Percentiles rank a stretch among this genome's conserved stretches.
Evolutionary conservation across 2,888 invertebrate species (phyloP).

Genomic region (Andrena dorsata): DNA sequence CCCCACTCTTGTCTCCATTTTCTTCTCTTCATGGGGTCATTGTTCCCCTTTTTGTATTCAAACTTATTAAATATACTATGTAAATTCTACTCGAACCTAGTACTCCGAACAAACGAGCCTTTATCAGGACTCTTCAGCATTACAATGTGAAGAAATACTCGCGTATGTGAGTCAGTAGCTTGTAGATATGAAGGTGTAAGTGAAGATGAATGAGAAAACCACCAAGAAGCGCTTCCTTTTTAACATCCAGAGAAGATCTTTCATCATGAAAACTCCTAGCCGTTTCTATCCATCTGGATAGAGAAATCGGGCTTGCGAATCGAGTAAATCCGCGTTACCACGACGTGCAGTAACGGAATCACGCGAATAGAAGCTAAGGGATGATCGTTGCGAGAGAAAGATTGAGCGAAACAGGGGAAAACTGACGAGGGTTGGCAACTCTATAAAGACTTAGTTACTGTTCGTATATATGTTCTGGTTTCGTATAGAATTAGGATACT

Average conservation of each 20-base stretch:
- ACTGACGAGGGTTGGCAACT: conserved; percentile 46
- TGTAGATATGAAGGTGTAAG: conserved; percentile 14
- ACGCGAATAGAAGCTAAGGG: conserved; percentile 35
- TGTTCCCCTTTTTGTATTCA: too few relatives aligned
- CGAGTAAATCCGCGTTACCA: conserved; percentile 67
- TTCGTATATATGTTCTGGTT: neutral
- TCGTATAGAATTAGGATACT: conserved; percentile 19
- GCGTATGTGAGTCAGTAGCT: neutral
- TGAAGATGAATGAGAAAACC: conserved; percentile 14
- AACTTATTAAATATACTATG: too few relatives aligned
- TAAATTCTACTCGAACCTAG: too few relatives aligned
- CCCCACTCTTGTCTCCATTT: too few relatives aligned
- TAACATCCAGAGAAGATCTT: conserved; percentile 69
- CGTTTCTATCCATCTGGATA: conserved; percentile 74
- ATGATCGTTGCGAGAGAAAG: conserved; percentile 35
- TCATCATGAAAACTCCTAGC: conserved; percentile 72
- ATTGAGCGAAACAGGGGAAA: conserved; percentile 43
- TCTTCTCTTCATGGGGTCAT: too few relatives aligned
- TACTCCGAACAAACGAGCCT: too few relatives aligned
- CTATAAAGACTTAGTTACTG: conserved; percentile 24
- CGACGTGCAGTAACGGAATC: conserved; percentile 27
- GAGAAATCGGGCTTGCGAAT: conserved; percentile 59
- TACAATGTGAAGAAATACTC: neutral
- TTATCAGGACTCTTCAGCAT: too few relatives aligned
- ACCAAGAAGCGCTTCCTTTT: conserved; percentile 73